Evolutionary conservation across 1,140 invertebrate genomes (phyloP), one percentile per base, ranked within the genome.

Genomic region (Ceratitis capitata): DNA sequence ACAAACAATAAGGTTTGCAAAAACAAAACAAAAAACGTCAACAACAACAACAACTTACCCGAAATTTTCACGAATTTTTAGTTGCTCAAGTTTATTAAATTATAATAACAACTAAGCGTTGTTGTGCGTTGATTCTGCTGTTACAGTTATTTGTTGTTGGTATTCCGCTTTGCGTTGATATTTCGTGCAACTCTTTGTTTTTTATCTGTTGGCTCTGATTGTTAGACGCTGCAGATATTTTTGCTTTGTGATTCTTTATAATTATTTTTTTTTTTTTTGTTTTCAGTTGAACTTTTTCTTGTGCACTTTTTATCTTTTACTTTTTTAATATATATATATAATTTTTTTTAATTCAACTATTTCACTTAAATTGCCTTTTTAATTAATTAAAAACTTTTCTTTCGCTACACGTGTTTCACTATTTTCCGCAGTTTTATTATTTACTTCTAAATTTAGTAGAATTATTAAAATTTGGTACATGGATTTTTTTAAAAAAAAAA

Each of bases 51-150:
- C n/a, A 69, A 69, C 61, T 16, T 69, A 69, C 61, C 61, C 61
- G 61, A 69, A 69, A 69, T 69, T 69, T 69, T 69, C 61, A 69
- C 61, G 61, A 69, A 69, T 32, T 35, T n/a, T 69, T 32, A 29
- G 61, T 35, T 35, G 61, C 29, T 32, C 29, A 69, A 35, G 61
- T 69, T 69, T 69, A 29, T 69, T 69, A 35, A 69, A 69, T 69
- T 69, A 69, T 69, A 69, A 47, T n/a, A n/a, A 19, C 51, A 53
- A 35, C 61, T 1, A 19, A 12, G 32, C 29, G 29, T 9, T 29
- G 61, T 32, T 39, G 32, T 39, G 29, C 29, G 61, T 61, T 61
- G 26, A 29, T 39, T 14, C n/a, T 61, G 51, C 16, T 53, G 51
- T 19, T 53, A 12, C 26, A 29, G 14, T 16, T 53, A 12, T 26